These are phyloP conservation scores for Nephila pilipes DNA, from an alignment of 1,140 invertebrate species.

Conservation along the genomic window DNA sequence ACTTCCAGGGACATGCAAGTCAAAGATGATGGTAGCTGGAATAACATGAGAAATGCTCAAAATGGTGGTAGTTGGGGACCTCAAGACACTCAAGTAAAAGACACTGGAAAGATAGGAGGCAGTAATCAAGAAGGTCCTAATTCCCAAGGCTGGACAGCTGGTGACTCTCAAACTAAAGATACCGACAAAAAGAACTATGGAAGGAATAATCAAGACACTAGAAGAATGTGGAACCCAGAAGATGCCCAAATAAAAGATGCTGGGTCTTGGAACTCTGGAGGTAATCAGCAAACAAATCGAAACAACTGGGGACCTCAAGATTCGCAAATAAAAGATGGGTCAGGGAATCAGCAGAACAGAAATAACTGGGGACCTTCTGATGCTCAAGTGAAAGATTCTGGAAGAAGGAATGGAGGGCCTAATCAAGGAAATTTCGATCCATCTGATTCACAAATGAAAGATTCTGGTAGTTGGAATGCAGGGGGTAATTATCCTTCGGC, in stretches of 20 bases:
- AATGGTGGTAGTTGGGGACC: neutral
- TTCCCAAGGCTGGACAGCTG: neutral
- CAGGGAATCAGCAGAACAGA: neutral
- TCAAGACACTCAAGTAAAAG: neutral
- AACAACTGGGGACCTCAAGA: neutral
- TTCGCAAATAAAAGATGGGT: neutral
- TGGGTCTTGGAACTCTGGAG: neutral
- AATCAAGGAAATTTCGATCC: neutral
- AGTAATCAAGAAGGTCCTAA: neutral
- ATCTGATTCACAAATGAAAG: slow-evolving; percentile 23
- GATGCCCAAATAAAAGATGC: neutral
- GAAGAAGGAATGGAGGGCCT: neutral
- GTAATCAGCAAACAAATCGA: neutral
- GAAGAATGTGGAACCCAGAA: neutral
- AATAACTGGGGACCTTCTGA: slow-evolving; percentile 11
- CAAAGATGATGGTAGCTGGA: neutral
- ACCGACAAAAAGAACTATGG: slow-evolving; percentile 51
- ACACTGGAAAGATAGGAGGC: neutral
- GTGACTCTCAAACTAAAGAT: slow-evolving; percentile 65
- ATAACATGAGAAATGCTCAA: neutral
- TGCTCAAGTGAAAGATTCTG: slow-evolving; percentile 14
- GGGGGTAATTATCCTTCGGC: neutral
- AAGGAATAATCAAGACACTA: neutral
- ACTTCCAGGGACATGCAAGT: neutral
- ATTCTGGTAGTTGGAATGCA: slow-evolving; percentile 4